Evolutionary conservation across 2,888 invertebrate species (phyloP).

Genomic region (Dynastes hyllus): DNA sequence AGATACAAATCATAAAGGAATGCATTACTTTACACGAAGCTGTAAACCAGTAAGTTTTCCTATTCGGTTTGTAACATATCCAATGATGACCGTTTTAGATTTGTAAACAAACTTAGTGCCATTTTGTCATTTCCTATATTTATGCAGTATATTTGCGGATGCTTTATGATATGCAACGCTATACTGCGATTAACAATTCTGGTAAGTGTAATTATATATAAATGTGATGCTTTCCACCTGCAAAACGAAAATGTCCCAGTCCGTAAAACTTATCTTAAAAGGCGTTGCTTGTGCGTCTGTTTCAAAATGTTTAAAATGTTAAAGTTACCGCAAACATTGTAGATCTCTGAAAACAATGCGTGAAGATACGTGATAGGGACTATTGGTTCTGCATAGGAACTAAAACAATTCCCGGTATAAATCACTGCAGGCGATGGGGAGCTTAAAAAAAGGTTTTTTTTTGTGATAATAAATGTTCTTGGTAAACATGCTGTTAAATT

Average conservation of each 20-base stretch:
- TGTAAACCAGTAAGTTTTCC: background rate
- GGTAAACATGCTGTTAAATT: no score
- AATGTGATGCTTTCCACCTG: background rate
- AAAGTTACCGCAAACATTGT: background rate
- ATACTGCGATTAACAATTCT: constrained; percentile 17
- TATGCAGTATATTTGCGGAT: constrained; percentile 18
- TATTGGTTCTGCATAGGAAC: no score
- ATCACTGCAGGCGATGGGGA: no score
- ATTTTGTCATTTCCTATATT: constrained; percentile 27
- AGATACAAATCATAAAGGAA: background rate
- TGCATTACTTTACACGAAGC: background rate
- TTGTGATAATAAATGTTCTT: no score
- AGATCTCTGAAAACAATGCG: background rate
- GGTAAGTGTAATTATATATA: constrained; percentile 16
- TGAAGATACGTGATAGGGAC: background rate
- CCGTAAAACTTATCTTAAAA: background rate
- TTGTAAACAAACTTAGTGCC: constrained; percentile 5
- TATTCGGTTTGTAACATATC: background rate
- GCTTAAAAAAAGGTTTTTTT: no score
- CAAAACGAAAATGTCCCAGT: background rate
- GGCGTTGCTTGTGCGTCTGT: background rate
- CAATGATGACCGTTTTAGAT: constrained; percentile 5
- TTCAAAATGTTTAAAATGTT: background rate
- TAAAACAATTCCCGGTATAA: no score
- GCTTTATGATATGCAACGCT: constrained; percentile 29